Percentiles rank a stretch among this genome's conserved stretches.
Evolutionary conservation across 2,113 vertebrate species (phyloP).

Genomic region (Neopipo cinnamomea): DNA sequence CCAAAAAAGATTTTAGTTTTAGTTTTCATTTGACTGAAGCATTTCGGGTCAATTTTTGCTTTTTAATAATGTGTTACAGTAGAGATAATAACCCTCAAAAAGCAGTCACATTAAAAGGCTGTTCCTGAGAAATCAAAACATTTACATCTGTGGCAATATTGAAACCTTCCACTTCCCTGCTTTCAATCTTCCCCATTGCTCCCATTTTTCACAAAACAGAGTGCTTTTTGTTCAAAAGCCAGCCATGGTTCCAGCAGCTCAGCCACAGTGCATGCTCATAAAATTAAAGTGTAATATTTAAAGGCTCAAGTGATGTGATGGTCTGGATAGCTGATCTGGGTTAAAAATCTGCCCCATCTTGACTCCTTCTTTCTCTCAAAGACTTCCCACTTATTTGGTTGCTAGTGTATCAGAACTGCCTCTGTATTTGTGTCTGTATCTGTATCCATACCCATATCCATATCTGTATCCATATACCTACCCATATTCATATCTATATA

Average conservation of each 20-base stretch:
- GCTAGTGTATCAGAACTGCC: background rate
- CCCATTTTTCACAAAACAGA: background rate
- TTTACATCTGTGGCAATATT: background rate
- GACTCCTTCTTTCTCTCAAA: background rate
- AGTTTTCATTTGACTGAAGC: background rate
- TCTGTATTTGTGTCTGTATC: background rate
- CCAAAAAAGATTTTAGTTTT: background rate
- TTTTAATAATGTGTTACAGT: background rate
- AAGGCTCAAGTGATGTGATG: background rate
- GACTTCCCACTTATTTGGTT: background rate
- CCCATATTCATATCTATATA: background rate
- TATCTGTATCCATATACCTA: background rate
- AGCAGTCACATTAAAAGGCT: background rate
- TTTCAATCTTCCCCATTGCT: background rate
- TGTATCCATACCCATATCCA: background rate
- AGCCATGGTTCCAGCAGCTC: background rate
- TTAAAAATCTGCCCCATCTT: background rate
- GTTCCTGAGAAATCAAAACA: slow-evolving; percentile 28
- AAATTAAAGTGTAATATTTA: background rate
- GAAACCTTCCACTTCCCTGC: background rate
- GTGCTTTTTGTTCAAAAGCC: background rate
- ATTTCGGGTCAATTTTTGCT: background rate
- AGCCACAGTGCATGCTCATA: background rate
- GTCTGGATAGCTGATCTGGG: background rate
- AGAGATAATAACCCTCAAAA: slow-evolving; percentile 18